Evolutionary conservation across 2,888 invertebrate genomes (phyloP), one percentile per base, ranked within the genome.

Genomic region (Amiota mariae): DNA sequence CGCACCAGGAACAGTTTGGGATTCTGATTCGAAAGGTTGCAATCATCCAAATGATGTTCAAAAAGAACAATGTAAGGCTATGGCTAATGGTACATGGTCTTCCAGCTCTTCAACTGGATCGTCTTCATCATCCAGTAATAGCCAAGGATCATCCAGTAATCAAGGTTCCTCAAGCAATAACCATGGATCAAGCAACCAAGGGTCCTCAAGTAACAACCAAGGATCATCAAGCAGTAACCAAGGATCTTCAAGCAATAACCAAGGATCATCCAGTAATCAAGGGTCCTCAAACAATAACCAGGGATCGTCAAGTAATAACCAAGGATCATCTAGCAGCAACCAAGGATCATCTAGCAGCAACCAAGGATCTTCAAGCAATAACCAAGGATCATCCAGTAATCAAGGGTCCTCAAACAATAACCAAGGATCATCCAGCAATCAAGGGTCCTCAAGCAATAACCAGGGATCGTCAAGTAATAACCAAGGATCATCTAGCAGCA

Each of bases 1-100:
- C 82, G 93, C 92, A 0, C 92, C 93, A 70, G 94, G 94, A 8
- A 93, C 93, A 8, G 91, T 92, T n/a, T 93, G 93, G 93, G 92
- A 93, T 85, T 88, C 91, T 1, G 84, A 86, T 20, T 75, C 84
- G 0, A 82, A 84, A 49, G 87, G 85, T 49, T 90, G 90, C 71
- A 89, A 88, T 71, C 84, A 89, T 78, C 89, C 89, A 24, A 87
- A 88, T 2, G 82, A 86, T 71, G 86, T 88, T 1, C 88, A 89
- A 59, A 85, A 86, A 48, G 83, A 87, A 64, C 82, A 88, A 70
- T 88, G 89, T 72, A 82, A 76, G 54, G 75, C 75, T n/a, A 87
- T 87, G 88, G 85, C 88, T 1, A 79, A 51, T 61, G 81, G 81
- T 2, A 70, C 73, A 2, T 73, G 74, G 4, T 72, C 68, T 6